Evolutionary conservation across 2,113 vertebrate genomes (phyloP).

Genomic region (Scomber japonicus): DNA sequence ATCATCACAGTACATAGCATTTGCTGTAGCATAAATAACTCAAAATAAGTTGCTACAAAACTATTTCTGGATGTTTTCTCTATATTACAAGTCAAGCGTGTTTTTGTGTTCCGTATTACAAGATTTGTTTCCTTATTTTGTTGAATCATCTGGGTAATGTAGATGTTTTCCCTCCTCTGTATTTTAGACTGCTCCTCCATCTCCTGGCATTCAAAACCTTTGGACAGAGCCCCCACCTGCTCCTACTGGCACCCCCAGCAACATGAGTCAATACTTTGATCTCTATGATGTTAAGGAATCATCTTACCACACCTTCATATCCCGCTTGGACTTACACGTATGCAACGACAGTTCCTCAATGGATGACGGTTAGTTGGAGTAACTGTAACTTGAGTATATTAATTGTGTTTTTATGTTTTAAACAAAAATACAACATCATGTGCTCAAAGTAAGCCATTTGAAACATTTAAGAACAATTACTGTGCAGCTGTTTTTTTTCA

Average conservation of each 20-base stretch:
- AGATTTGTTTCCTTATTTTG: neutral
- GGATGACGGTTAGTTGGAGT: conserved; percentile 85
- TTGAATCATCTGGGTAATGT: no score
- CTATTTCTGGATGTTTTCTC: neutral
- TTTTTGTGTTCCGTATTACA: neutral
- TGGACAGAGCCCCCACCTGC: conserved; percentile 89
- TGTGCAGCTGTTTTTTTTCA: conserved; percentile 17
- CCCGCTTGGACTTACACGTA: conserved; percentile 95
- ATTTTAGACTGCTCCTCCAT: conserved; percentile 89
- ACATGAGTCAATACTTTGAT: conserved; percentile 94
- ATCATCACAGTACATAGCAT: no score
- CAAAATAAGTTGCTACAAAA: neutral
- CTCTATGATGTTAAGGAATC: conserved; percentile 95
- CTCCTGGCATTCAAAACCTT: conserved; percentile 88
- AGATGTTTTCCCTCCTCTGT: conserved; percentile 8
- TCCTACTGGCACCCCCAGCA: conserved; percentile 82
- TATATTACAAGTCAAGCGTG: neutral
- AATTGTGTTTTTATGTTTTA: neutral
- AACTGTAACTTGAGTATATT: neutral
- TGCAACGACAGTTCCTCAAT: conserved; percentile 93
- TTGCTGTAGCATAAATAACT: no score
- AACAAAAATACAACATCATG: neutral
- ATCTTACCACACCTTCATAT: conserved; percentile 97
- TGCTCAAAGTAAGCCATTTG: neutral
- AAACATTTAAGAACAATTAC: conserved; percentile 19